Conservation (phyloP, 2,113 vertebrate species). For the Oriolus oriolus region DNA sequence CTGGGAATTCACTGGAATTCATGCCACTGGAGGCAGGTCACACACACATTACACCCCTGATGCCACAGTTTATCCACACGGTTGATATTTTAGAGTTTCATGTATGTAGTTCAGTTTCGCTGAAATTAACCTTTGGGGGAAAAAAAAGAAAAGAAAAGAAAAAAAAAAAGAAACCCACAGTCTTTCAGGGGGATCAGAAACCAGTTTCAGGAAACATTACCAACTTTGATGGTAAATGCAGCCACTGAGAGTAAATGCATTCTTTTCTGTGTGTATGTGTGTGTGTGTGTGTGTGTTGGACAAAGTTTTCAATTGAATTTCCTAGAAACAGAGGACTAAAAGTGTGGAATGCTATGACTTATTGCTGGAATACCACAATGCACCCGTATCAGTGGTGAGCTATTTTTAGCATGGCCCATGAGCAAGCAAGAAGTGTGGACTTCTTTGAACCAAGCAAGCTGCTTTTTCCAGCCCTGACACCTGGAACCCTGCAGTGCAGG, state of each 20-base stretch:
- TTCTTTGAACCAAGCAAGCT: not conserved
- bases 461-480: not conserved
- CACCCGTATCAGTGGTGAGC: not conserved
- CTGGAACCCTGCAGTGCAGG: not conserved
- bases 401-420: not conserved
- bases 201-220: conserved; percentile 68
- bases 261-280: not conserved
- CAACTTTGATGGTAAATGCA: conserved; percentile 53
- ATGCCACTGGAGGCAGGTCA: not conserved
- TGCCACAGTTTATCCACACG: conserved; percentile 6
- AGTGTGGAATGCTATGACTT: not conserved
- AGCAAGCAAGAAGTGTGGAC: not conserved
- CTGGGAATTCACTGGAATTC: conserved; percentile 58
- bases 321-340: not conserved
- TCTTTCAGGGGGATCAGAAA: conserved; percentile 66
- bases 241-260: conserved; percentile 15
- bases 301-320: not conserved
- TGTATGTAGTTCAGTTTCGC: conserved; percentile 44
- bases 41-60: not conserved
- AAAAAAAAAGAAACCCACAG: conserved; percentile 1
- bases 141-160: not conserved
- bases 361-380: not conserved
- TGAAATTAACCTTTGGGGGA: conserved; percentile 40
- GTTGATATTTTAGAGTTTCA: conserved; percentile 45
- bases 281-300: not conserved